These are phyloP conservation scores for Plectrocnemia conspersa DNA, from an alignment of 1,140 invertebrate species.

Conservation along the genomic window DNA sequence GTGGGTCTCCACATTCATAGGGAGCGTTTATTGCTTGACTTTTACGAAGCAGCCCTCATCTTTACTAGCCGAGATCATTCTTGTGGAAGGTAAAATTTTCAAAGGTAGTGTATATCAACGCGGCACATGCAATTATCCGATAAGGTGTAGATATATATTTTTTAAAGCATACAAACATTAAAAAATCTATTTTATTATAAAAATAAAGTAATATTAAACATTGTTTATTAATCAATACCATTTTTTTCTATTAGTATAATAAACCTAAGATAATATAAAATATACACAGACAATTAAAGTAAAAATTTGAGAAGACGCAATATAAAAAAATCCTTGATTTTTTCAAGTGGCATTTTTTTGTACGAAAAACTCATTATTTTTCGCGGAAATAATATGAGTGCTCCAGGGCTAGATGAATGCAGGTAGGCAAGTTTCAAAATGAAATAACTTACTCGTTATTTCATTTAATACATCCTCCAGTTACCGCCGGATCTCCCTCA, in stretches of 20 bases:
- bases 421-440: slow-evolving; percentile 26
- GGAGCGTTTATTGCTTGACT: slow-evolving; percentile 26
- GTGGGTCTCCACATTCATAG: not conserved
- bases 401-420: slow-evolving; percentile 21
- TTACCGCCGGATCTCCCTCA: slow-evolving; percentile 4
- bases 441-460: slow-evolving; percentile 26
- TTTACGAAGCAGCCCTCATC: slow-evolving; percentile 29
- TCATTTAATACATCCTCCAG: slow-evolving; percentile 19
- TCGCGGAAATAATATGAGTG: slow-evolving; percentile 15
- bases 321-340: too few relatives aligned
- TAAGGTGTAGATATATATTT: too few relatives aligned
- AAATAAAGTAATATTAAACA: too few relatives aligned
- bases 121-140: too few relatives aligned
- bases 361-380: slow-evolving; percentile 24
- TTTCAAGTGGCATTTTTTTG: not conserved
- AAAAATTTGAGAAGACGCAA: too few relatives aligned
- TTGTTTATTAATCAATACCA: too few relatives aligned
- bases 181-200: too few relatives aligned
- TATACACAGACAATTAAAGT: too few relatives aligned
- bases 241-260: too few relatives aligned
- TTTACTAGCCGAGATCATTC: slow-evolving; percentile 26
- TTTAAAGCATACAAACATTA: too few relatives aligned
- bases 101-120: slow-evolving; percentile 18
- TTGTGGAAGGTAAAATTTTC: slow-evolving; percentile 21
- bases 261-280: too few relatives aligned